Conservation (phyloP, 2,797 vertebrate species). For the Dromococcyx pavoninus region DNA sequence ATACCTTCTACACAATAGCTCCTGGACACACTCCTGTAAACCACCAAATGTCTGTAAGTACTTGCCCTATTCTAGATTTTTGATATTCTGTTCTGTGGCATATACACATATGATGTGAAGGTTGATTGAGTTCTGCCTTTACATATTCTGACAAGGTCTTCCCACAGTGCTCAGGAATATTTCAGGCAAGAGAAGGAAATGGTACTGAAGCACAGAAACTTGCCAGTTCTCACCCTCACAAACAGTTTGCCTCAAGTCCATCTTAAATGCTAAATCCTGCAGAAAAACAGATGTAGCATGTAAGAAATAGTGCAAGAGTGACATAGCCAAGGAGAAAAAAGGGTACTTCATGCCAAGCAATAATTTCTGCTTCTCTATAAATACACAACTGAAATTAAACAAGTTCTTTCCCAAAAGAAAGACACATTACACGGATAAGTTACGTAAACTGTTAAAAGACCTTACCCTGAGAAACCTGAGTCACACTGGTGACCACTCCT, state of each 20-base stretch:
- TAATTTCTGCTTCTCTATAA: not conserved
- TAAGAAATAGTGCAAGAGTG: not conserved
- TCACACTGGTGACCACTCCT: not conserved
- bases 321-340: not conserved
- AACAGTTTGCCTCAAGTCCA: not conserved
- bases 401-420: not conserved
- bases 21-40: constrained; percentile 6
- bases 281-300: not conserved
- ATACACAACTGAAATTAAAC: not conserved
- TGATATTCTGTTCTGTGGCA: not conserved
- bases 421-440: not conserved
- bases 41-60: not conserved
- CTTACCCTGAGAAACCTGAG: not conserved
- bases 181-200: not conserved
- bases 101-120: constrained; percentile 1
- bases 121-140: constrained; percentile 32
- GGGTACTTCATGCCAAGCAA: not conserved
- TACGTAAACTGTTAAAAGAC: not conserved
- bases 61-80: not conserved
- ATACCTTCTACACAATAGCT: constrained; percentile 4
- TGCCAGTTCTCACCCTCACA: not conserved
- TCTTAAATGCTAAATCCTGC: constrained; percentile 15
- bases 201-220: not conserved
- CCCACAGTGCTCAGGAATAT: constrained; percentile 8
- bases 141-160: constrained; percentile 53